Evolutionary conservation across 2,888 invertebrate species (phyloP).

Genomic region (Lasioglossum oenotherae): DNA sequence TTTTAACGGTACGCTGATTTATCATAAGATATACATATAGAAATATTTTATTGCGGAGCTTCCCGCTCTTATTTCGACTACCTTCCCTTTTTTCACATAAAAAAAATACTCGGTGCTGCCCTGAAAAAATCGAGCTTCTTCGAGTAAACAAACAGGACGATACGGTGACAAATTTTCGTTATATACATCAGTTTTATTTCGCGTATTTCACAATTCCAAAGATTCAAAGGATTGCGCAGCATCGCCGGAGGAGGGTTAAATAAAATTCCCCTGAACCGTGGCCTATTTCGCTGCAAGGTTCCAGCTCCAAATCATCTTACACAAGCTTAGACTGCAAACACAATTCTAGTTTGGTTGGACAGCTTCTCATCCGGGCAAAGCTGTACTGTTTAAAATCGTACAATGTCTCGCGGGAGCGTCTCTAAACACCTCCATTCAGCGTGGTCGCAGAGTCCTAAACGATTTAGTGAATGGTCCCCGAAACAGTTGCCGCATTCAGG

Average conservation of each 20-base stretch:
- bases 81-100: background rate
- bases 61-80: background rate
- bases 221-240: background rate
- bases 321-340: background rate
- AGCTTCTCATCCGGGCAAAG: background rate
- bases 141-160: background rate
- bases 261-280: background rate
- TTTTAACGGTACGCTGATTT: background rate
- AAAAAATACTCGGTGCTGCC: background rate
- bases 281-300: background rate
- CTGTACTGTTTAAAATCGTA: conserved; percentile 31
- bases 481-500: conserved; percentile 57
- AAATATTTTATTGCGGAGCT: background rate
- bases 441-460: conserved; percentile 33
- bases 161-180: background rate
- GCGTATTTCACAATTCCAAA: background rate
- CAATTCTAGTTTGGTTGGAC: background rate
- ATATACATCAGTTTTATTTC: background rate
- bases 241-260: background rate
- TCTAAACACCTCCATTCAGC: conserved; percentile 33
- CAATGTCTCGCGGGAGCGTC: conserved; percentile 8
- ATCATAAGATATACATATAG: background rate
- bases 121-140: background rate
- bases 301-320: conserved; percentile 1
- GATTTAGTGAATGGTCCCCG: conserved; percentile 36